phyloP scores from a whole-genome alignment of 2,888 invertebrate species.

The Camponotus fellah region DNA sequence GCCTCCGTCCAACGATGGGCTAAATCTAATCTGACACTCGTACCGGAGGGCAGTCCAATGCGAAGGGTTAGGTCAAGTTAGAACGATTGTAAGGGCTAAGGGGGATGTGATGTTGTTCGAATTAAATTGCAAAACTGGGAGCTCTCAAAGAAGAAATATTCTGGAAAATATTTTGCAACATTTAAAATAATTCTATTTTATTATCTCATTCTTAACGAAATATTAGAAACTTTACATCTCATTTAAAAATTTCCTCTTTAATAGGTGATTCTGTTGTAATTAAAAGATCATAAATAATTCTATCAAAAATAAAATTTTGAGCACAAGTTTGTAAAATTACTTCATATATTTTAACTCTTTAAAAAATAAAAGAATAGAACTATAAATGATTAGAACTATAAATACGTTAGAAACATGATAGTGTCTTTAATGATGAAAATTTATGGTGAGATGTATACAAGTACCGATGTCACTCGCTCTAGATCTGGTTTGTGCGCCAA shows the following conservation, averaged over 20 bases:
- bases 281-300: not conserved
- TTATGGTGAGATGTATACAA: not conserved
- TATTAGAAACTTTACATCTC: not conserved
- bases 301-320: not conserved
- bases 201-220: not conserved
- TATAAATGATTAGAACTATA: not conserved
- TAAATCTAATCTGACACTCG: constrained; percentile 82
- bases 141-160: not conserved
- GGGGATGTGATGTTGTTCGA: constrained; percentile 26
- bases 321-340: not conserved
- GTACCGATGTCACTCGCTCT: not conserved
- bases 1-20: constrained; percentile 75
- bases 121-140: constrained; percentile 32
- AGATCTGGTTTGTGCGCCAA: too few relatives aligned
- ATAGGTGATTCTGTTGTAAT: not conserved
- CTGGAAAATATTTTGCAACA: not conserved
- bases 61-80: constrained; percentile 68
- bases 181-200: not conserved
- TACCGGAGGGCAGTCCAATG: constrained; percentile 63
- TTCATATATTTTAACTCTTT: not conserved
- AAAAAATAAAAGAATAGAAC: not conserved
- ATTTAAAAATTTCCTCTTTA: not conserved
- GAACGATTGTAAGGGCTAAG: constrained; percentile 57
- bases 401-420: too few relatives aligned
- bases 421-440: too few relatives aligned